Evolutionary conservation across 1,140 invertebrate species (phyloP).

Genomic region (Drosophila elegans): DNA sequence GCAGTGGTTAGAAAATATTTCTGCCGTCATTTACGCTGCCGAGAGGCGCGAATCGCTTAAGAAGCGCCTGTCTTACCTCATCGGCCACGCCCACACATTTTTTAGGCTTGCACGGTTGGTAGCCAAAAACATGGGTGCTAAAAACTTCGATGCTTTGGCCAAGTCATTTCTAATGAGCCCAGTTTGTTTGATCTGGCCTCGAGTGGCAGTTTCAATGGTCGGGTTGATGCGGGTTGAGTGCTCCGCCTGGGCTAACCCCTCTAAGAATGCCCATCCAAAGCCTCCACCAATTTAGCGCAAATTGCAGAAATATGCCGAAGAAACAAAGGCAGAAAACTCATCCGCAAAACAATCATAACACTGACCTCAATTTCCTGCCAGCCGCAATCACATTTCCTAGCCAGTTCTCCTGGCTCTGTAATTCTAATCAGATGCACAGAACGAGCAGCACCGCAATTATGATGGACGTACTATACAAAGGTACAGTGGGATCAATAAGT

Average conservation of each 20-base stretch:
- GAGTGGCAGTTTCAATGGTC: constrained; percentile 33
- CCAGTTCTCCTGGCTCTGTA: constrained; percentile 52
- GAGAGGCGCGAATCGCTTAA: constrained; percentile 47
- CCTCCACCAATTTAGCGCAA: constrained; percentile 59
- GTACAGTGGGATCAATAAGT: constrained; percentile 5
- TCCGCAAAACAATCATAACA: constrained; percentile 82
- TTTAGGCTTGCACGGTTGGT: constrained; percentile 26
- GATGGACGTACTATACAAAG: constrained; percentile 42
- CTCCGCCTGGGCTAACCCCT: not conserved
- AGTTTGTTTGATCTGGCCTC: constrained; percentile 41
- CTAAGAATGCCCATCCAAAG: constrained; percentile 25
- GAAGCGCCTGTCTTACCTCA: constrained; percentile 39
- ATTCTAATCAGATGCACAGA: constrained; percentile 77
- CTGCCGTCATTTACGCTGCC: constrained; percentile 41
- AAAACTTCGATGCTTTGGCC: constrained; percentile 1
- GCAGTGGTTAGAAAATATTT: constrained; percentile 69
- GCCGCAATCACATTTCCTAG: constrained; percentile 78
- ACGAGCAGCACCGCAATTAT: constrained; percentile 67
- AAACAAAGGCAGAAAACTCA: constrained; percentile 65
- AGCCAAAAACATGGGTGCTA: constrained; percentile 1
- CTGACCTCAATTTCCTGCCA: constrained; percentile 83
- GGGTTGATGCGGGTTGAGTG: constrained; percentile 32
- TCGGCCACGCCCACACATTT: constrained; percentile 74
- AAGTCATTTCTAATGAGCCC: constrained; percentile 47
- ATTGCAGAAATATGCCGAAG: constrained; percentile 54